Evolutionary conservation across 2,113 vertebrate genomes (phyloP).

Genomic region (Oryzias woworae): DNA sequence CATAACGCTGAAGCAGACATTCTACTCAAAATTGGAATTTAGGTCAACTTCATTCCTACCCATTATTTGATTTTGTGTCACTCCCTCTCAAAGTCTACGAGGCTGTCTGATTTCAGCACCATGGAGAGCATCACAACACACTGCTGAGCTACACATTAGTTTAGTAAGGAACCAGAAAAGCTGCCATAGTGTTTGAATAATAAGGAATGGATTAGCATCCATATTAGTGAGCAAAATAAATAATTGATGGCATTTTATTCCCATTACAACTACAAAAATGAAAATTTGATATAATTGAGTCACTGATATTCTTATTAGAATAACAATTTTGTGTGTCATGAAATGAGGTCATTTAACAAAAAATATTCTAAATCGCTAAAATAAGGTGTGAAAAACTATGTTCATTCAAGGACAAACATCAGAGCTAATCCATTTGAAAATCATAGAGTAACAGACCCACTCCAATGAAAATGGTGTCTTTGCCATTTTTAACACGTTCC

Average conservation of each 20-base stretch:
- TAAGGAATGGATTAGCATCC: conserved; percentile 22
- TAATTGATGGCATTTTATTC: not conserved
- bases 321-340: not conserved
- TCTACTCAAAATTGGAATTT: conserved; percentile 58
- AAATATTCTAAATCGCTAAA: no score
- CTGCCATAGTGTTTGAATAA: conserved; percentile 12
- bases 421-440: no score
- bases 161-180: not conserved
- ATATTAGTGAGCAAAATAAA: conserved; percentile 16
- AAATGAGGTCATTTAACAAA: no score
- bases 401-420: no score
- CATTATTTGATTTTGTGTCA: conserved; percentile 50
- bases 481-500: no score
- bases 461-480: no score
- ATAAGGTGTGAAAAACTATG: no score
- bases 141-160: conserved; percentile 14
- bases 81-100: conserved; percentile 37
- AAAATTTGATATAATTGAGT: not conserved
- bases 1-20: conserved; percentile 50
- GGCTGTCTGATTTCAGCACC: conserved; percentile 68
- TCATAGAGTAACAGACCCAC: no score
- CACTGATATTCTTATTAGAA: not conserved
- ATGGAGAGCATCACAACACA: conserved; percentile 54
- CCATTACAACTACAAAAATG: not conserved
- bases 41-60: conserved; percentile 64